Base-by-base conservation (phyloP, 1,140 invertebrate species). In the Macrocentrus cingulum region DNA sequence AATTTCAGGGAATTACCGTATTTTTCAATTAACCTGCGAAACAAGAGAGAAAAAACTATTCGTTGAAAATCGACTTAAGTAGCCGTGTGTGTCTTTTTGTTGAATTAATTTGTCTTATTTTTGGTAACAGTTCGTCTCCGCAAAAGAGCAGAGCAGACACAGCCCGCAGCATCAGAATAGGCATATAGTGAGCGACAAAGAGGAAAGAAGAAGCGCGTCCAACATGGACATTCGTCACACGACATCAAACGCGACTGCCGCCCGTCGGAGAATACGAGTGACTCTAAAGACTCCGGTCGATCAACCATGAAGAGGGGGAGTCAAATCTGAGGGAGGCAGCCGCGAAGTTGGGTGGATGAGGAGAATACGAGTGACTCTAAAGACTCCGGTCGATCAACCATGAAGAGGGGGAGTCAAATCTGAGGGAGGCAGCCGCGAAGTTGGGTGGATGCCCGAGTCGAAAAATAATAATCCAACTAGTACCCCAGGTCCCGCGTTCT, bases 171-270 rank as follows among this genome's bases (percentile, higher is more conserved):
- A n/a, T n/a, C n/a, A n/a, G n/a, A n/a, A n/a, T n/a, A n/a, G n/a
- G n/a, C n/a, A n/a, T n/a, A n/a, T n/a, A 42, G 42, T 22, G 20
- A 50, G 22, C 56, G 32, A 34, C 39, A 52, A 45, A 54, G 46
- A 45, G 59, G 61, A 48, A 62, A 52, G 59, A 51, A 56, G 55
- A 62, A 55, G 61, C 54, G 62, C 63, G 60, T 61, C 61, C 62
- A 62, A 62, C 61, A 53, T 56, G 60, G 60, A 61, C 60, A 60
- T 59, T 64, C 63, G 63, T 64, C 63, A 64, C 63, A 64, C 63
- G 60, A 64, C 63, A 64, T 64, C 63, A 64, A 64, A 64, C 52
- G 63, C 59, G 63, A 56, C 51, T 59, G 63, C 63, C 63, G 63
- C 56, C 51, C 46, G 56, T 56, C 50, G 57, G 54, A 37, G 59